Percentiles rank a stretch among this genome's conserved stretches.
phyloP scores from a whole-genome alignment of 2,888 invertebrate genomes.

The Disparrhopalites patrizii region DNA sequence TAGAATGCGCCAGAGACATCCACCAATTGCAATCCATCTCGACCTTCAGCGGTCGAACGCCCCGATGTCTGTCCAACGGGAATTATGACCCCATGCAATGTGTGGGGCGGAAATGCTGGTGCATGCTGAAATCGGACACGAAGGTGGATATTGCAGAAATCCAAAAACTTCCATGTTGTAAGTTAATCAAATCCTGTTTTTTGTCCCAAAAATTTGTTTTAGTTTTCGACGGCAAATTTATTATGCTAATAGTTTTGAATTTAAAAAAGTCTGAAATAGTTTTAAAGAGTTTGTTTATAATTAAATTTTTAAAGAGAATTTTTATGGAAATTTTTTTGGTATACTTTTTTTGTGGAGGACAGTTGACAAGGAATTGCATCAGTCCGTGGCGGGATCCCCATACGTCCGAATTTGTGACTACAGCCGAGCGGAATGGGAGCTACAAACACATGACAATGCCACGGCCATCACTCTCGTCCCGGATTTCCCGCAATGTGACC shows the following conservation, averaged over 20 bases:
- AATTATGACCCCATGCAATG: constrained; percentile 67
- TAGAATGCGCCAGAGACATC: constrained; percentile 46
- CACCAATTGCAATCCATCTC: constrained; percentile 33
- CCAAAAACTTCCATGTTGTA: constrained; percentile 41
- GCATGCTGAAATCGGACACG: constrained; percentile 30
- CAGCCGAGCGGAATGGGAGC: constrained; percentile 32
- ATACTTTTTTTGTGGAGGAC: background rate
- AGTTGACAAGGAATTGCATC: constrained; percentile 9
- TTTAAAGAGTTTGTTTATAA: background rate
- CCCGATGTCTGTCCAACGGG: constrained; percentile 64
- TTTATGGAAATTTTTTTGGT: background rate
- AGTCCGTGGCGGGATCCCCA: background rate
- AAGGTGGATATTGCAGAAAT: constrained; percentile 28
- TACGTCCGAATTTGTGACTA: constrained; percentile 42
- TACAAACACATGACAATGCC: constrained; percentile 30
- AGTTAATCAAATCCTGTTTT: too few relatives aligned
- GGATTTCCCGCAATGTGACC: constrained; percentile 42
- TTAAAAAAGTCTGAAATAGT: background rate
- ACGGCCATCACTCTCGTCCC: constrained; percentile 30
- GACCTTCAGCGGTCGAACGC: constrained; percentile 46
- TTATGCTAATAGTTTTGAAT: too few relatives aligned
- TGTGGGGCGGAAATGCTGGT: constrained; percentile 59
- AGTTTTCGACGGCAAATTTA: too few relatives aligned
- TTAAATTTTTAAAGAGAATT: background rate
- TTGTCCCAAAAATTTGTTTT: too few relatives aligned